phyloP scores from a whole-genome alignment of 2,113 vertebrate species.

The Podilymbus podiceps region DNA sequence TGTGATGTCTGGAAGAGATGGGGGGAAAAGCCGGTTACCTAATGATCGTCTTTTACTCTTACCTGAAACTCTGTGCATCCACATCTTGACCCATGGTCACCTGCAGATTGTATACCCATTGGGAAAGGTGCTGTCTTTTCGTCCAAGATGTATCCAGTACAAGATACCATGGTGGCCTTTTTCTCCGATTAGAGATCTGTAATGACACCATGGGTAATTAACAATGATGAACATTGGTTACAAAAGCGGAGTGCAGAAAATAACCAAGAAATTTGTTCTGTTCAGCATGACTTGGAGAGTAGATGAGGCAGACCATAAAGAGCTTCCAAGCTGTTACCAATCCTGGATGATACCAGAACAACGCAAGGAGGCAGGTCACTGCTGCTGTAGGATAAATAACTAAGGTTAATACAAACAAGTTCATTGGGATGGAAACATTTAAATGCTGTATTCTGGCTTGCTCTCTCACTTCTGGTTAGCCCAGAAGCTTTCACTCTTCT shows the following conservation, averaged over 20 bases:
- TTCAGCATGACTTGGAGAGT: not conserved
- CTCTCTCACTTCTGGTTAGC: not conserved
- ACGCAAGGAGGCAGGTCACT: not conserved
- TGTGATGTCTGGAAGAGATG: not conserved
- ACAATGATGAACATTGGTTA: not conserved
- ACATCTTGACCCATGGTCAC: not conserved
- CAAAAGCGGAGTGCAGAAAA: not conserved
- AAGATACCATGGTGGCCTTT: not conserved
- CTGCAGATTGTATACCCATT: not conserved
- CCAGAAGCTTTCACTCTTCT: not conserved
- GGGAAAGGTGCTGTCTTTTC: not conserved
- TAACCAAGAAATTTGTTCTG: not conserved
- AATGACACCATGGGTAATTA: not conserved
- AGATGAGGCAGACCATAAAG: not conserved
- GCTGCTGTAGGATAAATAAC: not conserved
- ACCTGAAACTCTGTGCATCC: not conserved
- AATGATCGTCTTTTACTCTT: not conserved
- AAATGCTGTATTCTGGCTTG: not conserved
- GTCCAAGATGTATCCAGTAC: not conserved
- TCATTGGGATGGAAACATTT: not conserved
- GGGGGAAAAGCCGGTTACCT: not conserved
- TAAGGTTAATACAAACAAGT: not conserved
- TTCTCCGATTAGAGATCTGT: not conserved
- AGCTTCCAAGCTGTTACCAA: not conserved
- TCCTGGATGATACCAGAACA: not conserved